phyloP scores from a whole-genome alignment of 2,797 vertebrate species.

The Toxotes lorentzi region DNA sequence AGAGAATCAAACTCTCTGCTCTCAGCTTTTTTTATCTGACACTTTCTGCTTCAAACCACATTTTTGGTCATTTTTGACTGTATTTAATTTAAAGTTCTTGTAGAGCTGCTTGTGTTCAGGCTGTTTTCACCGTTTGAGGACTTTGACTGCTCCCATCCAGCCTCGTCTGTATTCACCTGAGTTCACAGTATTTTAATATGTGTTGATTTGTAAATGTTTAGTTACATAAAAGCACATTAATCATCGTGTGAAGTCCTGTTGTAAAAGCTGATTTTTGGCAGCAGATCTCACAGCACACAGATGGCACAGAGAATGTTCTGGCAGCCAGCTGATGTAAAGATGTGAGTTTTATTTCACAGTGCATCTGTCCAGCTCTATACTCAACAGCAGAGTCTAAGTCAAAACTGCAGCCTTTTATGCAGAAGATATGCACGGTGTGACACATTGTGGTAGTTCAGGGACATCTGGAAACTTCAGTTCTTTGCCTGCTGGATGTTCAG shows the following conservation, averaged over 20 bases:
- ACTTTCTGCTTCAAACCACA: no score
- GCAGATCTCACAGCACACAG: conserved; percentile 44
- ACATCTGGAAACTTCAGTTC: not conserved
- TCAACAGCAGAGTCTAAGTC: not conserved
- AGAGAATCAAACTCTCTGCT: no score
- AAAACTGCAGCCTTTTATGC: not conserved
- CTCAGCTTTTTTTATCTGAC: no score
- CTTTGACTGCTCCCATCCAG: not conserved
- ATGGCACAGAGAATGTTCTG: conserved; percentile 43
- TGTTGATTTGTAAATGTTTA: conserved; percentile 25
- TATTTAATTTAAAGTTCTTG: no score
- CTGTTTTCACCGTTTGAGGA: no score
- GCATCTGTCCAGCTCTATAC: conserved; percentile 23
- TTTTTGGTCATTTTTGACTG: no score
- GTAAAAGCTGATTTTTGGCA: conserved; percentile 43
- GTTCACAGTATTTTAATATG: not conserved
- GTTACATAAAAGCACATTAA: conserved; percentile 21
- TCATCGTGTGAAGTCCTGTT: conserved; percentile 5
- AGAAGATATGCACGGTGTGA: not conserved
- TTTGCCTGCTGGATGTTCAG: no score
- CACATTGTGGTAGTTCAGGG: not conserved
- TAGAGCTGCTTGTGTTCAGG: no score
- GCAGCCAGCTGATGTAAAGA: conserved; percentile 51
- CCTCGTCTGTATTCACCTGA: not conserved
- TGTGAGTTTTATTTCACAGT: conserved; percentile 32